Evolutionary conservation across 2,113 vertebrate genomes (phyloP), one percentile per base, ranked within the genome.

Genomic region (Seriola aureovittata): DNA sequence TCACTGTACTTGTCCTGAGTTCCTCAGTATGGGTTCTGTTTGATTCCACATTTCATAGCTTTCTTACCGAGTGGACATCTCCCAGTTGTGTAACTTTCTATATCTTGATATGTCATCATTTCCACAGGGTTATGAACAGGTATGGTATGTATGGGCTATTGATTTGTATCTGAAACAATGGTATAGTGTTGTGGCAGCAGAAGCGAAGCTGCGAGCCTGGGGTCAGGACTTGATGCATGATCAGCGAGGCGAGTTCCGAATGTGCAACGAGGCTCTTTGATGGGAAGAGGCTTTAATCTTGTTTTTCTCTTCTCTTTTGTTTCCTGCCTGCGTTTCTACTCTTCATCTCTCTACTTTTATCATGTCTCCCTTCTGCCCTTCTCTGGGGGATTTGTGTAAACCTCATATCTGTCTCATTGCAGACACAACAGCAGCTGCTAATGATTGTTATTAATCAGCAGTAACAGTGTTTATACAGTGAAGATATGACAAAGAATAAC

Each of bases 271-370:
- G 68, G 17, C 72, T 79, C 87, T 87, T 87, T 89, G 74, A 89
- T 77, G 60, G 44, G 19, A 75, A 65, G 34, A 29, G 46, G 73
- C 81, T 88, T 86, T 88, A 52, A 87, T 89, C 70, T 85, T 42
- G 13, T 52, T 63, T 54, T 69, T 11, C 29, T 14, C 34, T 36
- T 59, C 4, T n/a, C 17, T 14, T 32, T 69, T 66, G 63, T 44
- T 62, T 46, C 40, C 55, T 59, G 42, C 14, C 19, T 73, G 21
- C 38, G 52, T 66, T 66, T 71, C 60, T 40, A 23, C 59, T 71
- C 60, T 65, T 32, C 7, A 0, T 67, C 25, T 60, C 3, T 21
- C 44, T 13, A 68, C 50, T 82, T 83, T 62, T 65, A 82, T 76
- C 60, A 13, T 13, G 1, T 10, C 54, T 32, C 21, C 19, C 62